Evolutionary conservation across 30 jellyfish, hydroid and myxozoan genomes (phyloP).

Genomic region (Sanderia malayensis): DNA sequence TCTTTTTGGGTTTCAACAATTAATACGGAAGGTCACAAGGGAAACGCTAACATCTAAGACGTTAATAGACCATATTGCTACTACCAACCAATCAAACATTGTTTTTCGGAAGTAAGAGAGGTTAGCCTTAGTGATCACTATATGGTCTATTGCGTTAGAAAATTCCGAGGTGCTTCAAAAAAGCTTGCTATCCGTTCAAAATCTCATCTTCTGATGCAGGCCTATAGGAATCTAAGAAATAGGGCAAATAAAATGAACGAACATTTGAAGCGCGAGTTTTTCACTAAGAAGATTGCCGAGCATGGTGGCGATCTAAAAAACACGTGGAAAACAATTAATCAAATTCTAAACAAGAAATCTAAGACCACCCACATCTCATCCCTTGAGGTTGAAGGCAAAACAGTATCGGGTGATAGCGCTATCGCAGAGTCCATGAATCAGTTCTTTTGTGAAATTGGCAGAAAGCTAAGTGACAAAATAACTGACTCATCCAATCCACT

Average conservation of each 20-base stretch:
- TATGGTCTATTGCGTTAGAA: constrained; percentile 18
- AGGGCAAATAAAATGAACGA: neutral
- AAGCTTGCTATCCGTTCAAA: neutral
- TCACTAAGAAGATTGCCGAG: constrained; percentile 18
- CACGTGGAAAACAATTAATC: constrained; percentile 8
- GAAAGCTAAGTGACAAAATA: constrained; percentile 20
- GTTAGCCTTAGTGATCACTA: constrained; percentile 16
- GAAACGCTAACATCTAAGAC: neutral
- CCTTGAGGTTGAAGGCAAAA: constrained; percentile 29
- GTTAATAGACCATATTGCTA: neutral
- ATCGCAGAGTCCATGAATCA: constrained; percentile 28
- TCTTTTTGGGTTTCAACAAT: constrained; percentile 7
- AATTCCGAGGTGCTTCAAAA: constrained; percentile 14
- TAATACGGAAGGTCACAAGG: neutral
- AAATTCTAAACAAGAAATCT: constrained; percentile 5
- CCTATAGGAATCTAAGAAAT: neutral
- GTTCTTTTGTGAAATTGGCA: constrained; percentile 30
- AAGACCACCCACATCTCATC: constrained; percentile 5
- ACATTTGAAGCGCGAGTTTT: constrained; percentile 9
- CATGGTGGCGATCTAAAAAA: neutral
- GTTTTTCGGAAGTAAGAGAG: neutral
- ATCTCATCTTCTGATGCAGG: neutral
- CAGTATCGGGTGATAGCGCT: constrained; percentile 21
- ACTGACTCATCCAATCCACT: constrained; percentile 30
- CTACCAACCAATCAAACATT: neutral